A percentile compares a stretch with the other conserved stretches of the same genome.
Conservation (phyloP, 2,888 invertebrate species). For the Pantelozetes paolii region DNA sequence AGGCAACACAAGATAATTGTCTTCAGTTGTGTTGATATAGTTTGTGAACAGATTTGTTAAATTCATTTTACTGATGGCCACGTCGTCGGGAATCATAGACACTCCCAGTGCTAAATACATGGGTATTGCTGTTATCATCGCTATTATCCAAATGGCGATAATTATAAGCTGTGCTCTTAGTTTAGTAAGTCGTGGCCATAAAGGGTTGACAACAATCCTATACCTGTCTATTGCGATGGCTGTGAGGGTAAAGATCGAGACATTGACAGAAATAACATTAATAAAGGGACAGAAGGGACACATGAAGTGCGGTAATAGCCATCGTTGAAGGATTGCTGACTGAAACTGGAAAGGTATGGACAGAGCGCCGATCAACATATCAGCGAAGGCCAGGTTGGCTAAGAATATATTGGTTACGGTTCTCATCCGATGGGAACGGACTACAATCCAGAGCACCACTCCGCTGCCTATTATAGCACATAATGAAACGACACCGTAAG, state of each 20-base stretch:
- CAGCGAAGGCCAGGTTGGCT: constrained; percentile 76
- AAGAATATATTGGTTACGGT: constrained; percentile 79
- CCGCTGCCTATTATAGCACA: constrained; percentile 75
- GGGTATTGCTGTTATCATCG: constrained; percentile 60
- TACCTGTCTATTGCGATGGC: constrained; percentile 82
- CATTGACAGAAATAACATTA: constrained; percentile 76
- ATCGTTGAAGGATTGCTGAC: constrained; percentile 77
- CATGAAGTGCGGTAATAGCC: constrained; percentile 79
- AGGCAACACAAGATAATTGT: constrained; percentile 11
- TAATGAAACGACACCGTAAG: constrained; percentile 76
- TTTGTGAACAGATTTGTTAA: constrained; percentile 33
- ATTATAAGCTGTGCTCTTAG: constrained; percentile 68
- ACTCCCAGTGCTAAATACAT: constrained; percentile 64
- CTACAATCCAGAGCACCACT: constrained; percentile 78
- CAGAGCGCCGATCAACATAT: constrained; percentile 78
- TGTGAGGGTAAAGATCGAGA: constrained; percentile 81
- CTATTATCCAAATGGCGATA: constrained; percentile 68
- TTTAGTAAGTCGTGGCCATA: constrained; percentile 67
- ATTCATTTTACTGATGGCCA: constrained; percentile 36
- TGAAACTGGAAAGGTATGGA: constrained; percentile 85
- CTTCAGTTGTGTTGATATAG: not conserved
- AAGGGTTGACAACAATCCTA: constrained; percentile 55
- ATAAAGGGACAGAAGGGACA: constrained; percentile 84
- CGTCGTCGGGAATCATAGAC: constrained; percentile 54
- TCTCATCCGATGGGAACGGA: constrained; percentile 69